These are phyloP conservation scores for Papilio machaon DNA, from an alignment of 1,140 invertebrate species.

Conservation along the genomic window DNA sequence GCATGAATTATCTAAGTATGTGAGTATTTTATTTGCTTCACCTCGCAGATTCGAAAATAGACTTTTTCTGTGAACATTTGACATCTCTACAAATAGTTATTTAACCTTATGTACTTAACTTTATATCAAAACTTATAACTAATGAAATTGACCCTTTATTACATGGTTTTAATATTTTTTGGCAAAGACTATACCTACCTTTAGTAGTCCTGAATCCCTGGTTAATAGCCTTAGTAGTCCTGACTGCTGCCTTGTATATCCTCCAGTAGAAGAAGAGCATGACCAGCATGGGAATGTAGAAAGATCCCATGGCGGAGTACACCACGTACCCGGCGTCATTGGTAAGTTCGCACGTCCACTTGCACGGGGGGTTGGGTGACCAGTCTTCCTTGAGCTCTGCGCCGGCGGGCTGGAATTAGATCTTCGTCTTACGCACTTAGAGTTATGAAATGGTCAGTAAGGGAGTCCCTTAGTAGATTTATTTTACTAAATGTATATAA, in stretches of 20 bases:
- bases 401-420: slow-evolving; percentile 53
- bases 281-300: slow-evolving; percentile 97
- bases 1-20: neutral
- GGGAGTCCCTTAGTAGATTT: no score
- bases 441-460: no score
- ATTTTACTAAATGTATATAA: no score
- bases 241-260: slow-evolving; percentile 95
- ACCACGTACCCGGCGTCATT: slow-evolving; percentile 93
- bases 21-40: no score
- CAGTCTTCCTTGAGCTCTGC: slow-evolving; percentile 57
- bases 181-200: slow-evolving; percentile 69
- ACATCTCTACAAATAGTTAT: no score
- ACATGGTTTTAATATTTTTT: neutral
- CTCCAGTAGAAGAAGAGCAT: slow-evolving; percentile 99
- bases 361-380: slow-evolving; percentile 84
- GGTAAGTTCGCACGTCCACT: slow-evolving; percentile 94
- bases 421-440: neutral
- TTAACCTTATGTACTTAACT: no score
- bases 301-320: slow-evolving; percentile 96
- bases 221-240: slow-evolving; percentile 95
- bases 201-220: slow-evolving; percentile 96
- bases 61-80: no score
- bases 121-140: no score
- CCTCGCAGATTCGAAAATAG: no score
- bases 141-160: no score